Conservation (phyloP, 2,888 invertebrate species). For the Calliopum simillimum region DNA sequence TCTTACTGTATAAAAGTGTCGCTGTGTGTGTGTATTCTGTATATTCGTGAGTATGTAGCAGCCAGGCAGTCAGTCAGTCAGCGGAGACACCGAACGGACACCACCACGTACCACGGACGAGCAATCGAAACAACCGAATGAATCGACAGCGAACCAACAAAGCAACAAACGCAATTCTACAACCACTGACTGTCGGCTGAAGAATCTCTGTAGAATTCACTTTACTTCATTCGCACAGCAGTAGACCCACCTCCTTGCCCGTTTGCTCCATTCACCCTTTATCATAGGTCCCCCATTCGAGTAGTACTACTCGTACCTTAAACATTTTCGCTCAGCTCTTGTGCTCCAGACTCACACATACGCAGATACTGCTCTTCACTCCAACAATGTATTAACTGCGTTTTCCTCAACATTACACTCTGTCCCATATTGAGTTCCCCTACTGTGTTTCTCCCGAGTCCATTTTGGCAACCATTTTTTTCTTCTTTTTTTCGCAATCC, state of each 20-base stretch:
- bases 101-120: conserved; percentile 44
- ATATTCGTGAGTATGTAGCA: conserved; percentile 19
- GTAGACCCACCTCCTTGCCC: conserved; percentile 8
- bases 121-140: conserved; percentile 61
- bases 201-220: conserved; percentile 30
- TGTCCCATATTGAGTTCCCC: too few species aligned
- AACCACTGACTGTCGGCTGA: conserved; percentile 6
- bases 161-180: conserved; percentile 29
- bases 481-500: too few species aligned
- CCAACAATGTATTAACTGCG: background rate
- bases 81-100: background rate
- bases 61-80: background rate
- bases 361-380: background rate
- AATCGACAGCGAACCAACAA: conserved; percentile 46
- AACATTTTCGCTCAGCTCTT: background rate
- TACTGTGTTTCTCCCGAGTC: too few species aligned
- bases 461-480: too few species aligned
- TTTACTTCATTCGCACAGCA: background rate
- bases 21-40: conserved; percentile 32
- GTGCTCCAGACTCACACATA: background rate
- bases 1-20: background rate
- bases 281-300: too few species aligned
- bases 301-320: conserved; percentile 28
- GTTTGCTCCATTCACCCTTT: background rate
- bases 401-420: background rate